Conservation (phyloP, 2,797 vertebrate genomes). For the Xerus rutilus region DNA sequence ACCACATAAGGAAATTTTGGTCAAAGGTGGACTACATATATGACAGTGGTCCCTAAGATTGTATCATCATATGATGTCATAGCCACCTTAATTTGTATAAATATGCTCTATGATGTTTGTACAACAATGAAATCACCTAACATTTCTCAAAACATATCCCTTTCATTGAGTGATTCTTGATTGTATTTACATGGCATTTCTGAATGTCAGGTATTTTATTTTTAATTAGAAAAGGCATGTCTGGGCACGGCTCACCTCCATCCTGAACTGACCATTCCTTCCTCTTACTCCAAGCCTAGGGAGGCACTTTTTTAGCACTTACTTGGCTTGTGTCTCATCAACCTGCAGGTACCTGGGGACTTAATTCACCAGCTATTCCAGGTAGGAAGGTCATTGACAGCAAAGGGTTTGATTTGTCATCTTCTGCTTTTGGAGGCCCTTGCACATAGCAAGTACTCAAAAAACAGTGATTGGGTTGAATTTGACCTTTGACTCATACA, state of each 20-base stretch:
- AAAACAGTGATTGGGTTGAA: background rate
- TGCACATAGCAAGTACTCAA: background rate
- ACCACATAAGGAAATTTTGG: background rate
- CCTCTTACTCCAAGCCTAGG: background rate
- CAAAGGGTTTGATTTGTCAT: background rate
- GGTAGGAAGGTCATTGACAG: background rate
- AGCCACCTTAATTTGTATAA: background rate
- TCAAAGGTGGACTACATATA: background rate
- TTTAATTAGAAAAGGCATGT: background rate
- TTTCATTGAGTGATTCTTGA: background rate
- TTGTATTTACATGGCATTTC: background rate
- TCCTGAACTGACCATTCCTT: background rate
- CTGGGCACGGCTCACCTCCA: background rate
- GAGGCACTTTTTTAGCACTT: background rate
- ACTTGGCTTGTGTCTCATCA: too few species aligned
- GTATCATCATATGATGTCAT: background rate
- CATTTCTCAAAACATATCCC: background rate
- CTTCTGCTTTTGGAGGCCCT: background rate
- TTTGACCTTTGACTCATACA: conserved; percentile 31
- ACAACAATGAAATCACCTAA: too few species aligned
- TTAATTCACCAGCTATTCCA: background rate
- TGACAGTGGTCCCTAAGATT: background rate
- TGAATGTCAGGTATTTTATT: background rate
- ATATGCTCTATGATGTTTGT: background rate
- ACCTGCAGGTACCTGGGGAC: background rate